phyloP scores from a whole-genome alignment of 1,140 invertebrate species.

The Bombus affinis region DNA sequence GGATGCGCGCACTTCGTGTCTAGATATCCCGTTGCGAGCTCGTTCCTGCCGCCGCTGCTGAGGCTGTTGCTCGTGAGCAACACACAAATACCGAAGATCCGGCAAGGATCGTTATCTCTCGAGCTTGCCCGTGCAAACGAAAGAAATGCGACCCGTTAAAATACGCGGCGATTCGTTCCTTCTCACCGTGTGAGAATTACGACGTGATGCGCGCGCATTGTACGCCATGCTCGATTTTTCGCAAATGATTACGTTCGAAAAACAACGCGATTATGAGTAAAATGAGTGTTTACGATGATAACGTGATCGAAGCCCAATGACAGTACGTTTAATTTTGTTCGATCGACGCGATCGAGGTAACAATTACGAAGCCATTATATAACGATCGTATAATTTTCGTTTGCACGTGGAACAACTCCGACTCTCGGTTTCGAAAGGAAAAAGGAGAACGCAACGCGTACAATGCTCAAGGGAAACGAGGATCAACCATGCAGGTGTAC shows the following conservation, averaged over 20 bases:
- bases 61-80: conserved; percentile 28
- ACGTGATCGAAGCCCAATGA: not conserved
- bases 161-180: conserved; percentile 33
- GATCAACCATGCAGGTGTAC: conserved; percentile 16
- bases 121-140: conserved; percentile 40
- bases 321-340: not conserved
- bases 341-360: not conserved
- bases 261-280: not conserved
- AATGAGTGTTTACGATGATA: not conserved
- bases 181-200: not conserved
- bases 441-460: not conserved
- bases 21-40: conserved; percentile 46
- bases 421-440: conserved; percentile 34
- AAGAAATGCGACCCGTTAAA: conserved; percentile 54
- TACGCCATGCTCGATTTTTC: not conserved
- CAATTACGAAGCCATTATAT: conserved; percentile 18
- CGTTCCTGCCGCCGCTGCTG: conserved; percentile 16
- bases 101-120: conserved; percentile 61
- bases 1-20: conserved; percentile 24
- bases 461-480: conserved; percentile 2
- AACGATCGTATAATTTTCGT: conserved; percentile 38
- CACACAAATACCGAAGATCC: conserved; percentile 50
- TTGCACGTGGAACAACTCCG: conserved; percentile 41
- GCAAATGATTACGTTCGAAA: too few species aligned
- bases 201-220: not conserved